Base-by-base conservation (phyloP, 1,140 invertebrate species). In the Ericerus pela region DNA sequence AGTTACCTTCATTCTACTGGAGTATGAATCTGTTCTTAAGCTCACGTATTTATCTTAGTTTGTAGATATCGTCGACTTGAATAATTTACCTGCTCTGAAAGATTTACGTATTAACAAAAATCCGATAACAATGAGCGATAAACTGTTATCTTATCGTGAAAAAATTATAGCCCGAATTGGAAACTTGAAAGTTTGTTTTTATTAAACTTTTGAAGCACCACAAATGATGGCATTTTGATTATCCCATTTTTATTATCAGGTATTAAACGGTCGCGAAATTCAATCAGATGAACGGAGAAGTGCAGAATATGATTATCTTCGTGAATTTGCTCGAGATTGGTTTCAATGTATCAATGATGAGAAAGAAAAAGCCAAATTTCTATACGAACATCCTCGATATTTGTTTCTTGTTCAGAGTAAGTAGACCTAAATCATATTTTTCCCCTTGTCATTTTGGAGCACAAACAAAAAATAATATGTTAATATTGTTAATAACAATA, bases 51-150 rank as follows among this genome's bases (percentile, higher is more conserved):
- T 8, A 33, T 33, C 30, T 47, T 16, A 47, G 41, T 47, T 24
- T 22, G 12, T 47, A 6, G 41, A 47, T 24, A 47, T 47, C 14
- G 26, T 47, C 4, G 41, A 47, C 20, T 22, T 47, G 41, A 47
- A 47, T 24, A 47, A 47, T 47, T 47, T 47, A 14, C 41, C 41
- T 24, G 41, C 41, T 10, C 26, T 47, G 14, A 47, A 47, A 47
- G 41, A 47, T 47, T 24, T 47, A 3, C 22, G 41, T 12, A 47
- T 47, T 3, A 47, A 47, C 26, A 47, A 47, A 47, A 47, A 47
- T 47, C 41, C 41, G 20, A 18, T 47, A 8, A 47, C 41, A 10
- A 47, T 24, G 3, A 47, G 41, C 14, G 41, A 47, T 47, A 47
- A 47, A 47, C 26, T 47, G 22, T 47, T 47, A 47, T 47, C 41